Base-by-base conservation (phyloP, 2,888 invertebrate species). In the Drosophila flavopinicola region DNA sequence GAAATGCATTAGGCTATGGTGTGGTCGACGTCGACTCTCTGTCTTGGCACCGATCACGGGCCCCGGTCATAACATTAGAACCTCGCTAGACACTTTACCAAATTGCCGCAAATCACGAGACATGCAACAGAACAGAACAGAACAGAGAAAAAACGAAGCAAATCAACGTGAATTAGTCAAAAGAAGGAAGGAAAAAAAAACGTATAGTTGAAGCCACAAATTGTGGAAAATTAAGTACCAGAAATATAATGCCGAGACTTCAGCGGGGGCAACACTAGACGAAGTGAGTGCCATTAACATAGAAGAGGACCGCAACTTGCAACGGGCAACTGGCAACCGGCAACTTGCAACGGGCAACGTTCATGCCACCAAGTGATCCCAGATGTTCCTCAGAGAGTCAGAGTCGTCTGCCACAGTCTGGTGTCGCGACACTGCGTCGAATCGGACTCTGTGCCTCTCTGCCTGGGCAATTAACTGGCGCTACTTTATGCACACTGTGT, bases 81-180 rank as follows among this genome's bases (percentile, higher is more conserved):
- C 86, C 87, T 86, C 59, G 67, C 63, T 77, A 88, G 86, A 88
- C 88, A 88, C 87, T 86, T 88, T 82, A 85, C 75, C 52, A 82
- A 87, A 87, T 88, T 87, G 76, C 87, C 71, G 78, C 80, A 78
- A 82, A 78, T 78, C 85, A 82, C 83, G 72, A 75, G 51, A 52
- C 39, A 38, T 29, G 53, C 48, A 60, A 66, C 57, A 54, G 24
- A 48, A 42, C 41, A 41, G 49, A 30, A 17, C 30, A 20, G 15
- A 27, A 54, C 20, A 20, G 2, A 20, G 20, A 42, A 42, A 42
- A 42, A 52, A 49, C 33, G 57, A 35, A 51, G 48, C 60, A 58
- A 71, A 66, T 72, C 73, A 73, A 79, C 71, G 70, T 84, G 78
- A 78, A 80, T 84, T 84, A 80, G 75, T 67, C 59, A 75, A 77